Evolutionary conservation across 2,888 invertebrate genomes (phyloP).

Genomic region (Axea sp.): DNA sequence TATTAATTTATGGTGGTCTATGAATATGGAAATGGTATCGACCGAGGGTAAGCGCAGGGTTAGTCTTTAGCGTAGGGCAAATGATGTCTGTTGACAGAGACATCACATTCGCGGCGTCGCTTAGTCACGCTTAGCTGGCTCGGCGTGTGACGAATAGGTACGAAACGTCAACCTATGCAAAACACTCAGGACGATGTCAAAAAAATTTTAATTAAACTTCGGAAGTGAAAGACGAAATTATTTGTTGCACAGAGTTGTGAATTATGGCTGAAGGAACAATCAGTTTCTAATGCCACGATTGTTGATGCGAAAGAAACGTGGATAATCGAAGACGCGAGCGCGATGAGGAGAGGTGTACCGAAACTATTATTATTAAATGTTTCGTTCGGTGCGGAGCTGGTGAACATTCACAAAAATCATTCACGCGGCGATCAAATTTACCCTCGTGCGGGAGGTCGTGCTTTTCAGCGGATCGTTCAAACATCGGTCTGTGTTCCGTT

Average conservation of each 20-base stretch:
- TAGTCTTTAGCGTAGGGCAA: conserved; percentile 49
- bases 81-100: conserved; percentile 54
- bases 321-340: too few species aligned
- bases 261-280: conserved; percentile 36
- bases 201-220: conserved; percentile 60
- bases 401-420: too few species aligned
- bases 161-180: conserved; percentile 51
- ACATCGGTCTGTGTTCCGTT: too few species aligned
- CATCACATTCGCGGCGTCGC: conserved; percentile 43
- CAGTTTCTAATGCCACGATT: conserved; percentile 29
- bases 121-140: conserved; percentile 51
- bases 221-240: conserved; percentile 45
- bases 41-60: conserved; percentile 49
- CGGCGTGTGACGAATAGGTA: conserved; percentile 51
- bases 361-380: too few species aligned
- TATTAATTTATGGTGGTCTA: conserved; percentile 54
- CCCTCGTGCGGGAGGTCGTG: too few species aligned
- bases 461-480: too few species aligned
- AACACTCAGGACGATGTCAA: conserved; percentile 3
- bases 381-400: too few species aligned
- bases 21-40: conserved; percentile 46
- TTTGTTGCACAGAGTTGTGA: conserved; percentile 34
- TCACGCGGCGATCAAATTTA: too few species aligned
- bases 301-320: too few species aligned
- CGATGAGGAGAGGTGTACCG: too few species aligned